Percentiles rank a stretch among this genome's conserved stretches.
These are phyloP conservation scores for Chloroceryle aenea DNA, from an alignment of 2,113 vertebrate genomes.

Conservation along the genomic window DNA sequence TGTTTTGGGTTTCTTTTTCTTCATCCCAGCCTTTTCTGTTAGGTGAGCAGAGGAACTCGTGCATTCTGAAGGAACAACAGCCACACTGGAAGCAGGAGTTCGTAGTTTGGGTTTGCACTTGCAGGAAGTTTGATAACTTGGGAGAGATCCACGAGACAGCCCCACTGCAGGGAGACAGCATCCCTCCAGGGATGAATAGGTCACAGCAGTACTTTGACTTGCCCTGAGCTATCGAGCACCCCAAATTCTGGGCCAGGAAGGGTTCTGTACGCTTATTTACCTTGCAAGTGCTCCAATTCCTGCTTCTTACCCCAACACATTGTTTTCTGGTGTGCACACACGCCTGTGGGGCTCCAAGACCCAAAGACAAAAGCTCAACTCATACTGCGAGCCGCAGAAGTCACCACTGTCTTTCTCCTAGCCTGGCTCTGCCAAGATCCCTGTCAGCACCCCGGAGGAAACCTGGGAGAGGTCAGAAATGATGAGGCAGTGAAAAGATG, in stretches of 20 bases:
- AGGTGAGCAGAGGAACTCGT: background rate
- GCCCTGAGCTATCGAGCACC: background rate
- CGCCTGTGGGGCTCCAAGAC: background rate
- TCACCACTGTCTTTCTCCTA: background rate
- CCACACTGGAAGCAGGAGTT: background rate
- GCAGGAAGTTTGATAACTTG: background rate
- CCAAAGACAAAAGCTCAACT: background rate
- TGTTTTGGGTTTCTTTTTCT: background rate
- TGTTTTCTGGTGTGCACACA: background rate
- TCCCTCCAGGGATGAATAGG: no score
- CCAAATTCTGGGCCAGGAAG: background rate
- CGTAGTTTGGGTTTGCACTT: background rate
- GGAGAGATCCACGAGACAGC: background rate
- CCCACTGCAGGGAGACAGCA: background rate
- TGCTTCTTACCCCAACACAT: background rate
- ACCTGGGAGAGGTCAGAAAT: background rate
- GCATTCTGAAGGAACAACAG: background rate
- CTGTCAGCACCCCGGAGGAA: rapidly evolving
- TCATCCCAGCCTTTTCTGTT: background rate
- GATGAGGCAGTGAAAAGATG: background rate
- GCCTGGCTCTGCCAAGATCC: background rate
- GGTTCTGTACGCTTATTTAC: background rate
- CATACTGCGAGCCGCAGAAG: rapidly evolving
- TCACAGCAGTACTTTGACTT: background rate
- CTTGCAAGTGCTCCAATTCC: background rate